Percentiles rank a stretch among this genome's conserved stretches.
These are phyloP conservation scores for Emmelina monodactyla DNA, from an alignment of 2,888 invertebrate genomes.

Conservation along the genomic window DNA sequence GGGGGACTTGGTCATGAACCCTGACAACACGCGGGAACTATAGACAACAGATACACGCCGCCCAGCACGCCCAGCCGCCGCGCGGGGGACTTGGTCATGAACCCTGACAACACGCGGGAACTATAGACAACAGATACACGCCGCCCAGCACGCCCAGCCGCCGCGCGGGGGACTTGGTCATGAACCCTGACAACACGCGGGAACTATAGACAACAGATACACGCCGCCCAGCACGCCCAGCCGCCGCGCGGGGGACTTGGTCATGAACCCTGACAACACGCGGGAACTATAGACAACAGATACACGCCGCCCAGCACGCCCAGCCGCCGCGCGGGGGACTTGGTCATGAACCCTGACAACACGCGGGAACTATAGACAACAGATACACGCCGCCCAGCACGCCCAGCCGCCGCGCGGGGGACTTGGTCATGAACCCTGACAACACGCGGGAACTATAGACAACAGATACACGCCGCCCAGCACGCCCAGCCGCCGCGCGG, in stretches of 20 bases:
- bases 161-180: constrained; percentile 96
- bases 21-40: no score
- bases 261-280: constrained; percentile 96
- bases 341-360: constrained; percentile 97
- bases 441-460: no score
- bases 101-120: no score
- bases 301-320: constrained; percentile 86
- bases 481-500: constrained; percentile 93
- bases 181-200: no score
- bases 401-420: constrained; percentile 91
- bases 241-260: constrained; percentile 93
- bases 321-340: constrained; percentile 91
- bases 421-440: constrained; percentile 97
- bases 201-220: no score
- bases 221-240: constrained; percentile 87
- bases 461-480: constrained; percentile 74
- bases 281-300: no score
- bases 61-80: constrained; percentile 91
- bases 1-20: constrained; percentile 98
- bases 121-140: no score
- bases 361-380: no score
- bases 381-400: constrained; percentile 81
- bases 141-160: constrained; percentile 88
- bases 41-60: no score
- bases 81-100: constrained; percentile 97